A percentile compares a stretch with the other conserved stretches of the same genome.
phyloP scores from a whole-genome alignment of 2,113 vertebrate genomes.

The Danio rerio region DNA sequence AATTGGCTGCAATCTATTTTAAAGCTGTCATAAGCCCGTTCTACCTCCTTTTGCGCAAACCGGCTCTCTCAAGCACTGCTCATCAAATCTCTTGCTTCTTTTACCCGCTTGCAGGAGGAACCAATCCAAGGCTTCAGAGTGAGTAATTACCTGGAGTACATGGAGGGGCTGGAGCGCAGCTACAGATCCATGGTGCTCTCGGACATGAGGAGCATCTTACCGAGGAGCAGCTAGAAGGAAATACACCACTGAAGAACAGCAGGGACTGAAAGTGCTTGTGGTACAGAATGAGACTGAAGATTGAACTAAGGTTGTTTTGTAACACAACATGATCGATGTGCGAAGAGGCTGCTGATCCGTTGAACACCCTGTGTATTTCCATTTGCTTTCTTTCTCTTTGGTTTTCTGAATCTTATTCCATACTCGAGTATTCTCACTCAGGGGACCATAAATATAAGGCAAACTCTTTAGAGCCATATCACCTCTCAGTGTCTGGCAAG shows the following conservation, averaged over 20 bases:
- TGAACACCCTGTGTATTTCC: background rate
- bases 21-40: constrained; percentile 1
- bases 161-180: constrained; percentile 83
- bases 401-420: background rate
- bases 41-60: background rate
- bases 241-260: background rate
- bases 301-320: background rate
- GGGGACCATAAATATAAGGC: constrained; percentile 7
- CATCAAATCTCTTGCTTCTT: constrained; percentile 14
- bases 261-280: constrained; percentile 24
- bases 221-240: constrained; percentile 62
- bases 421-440: background rate
- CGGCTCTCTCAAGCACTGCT: background rate
- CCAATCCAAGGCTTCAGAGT: constrained; percentile 87
- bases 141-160: constrained; percentile 86
- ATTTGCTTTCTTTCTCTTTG: background rate
- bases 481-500: too few relatives aligned
- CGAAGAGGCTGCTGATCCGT: background rate
- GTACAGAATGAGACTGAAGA: constrained; percentile 1
- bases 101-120: constrained; percentile 84
- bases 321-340: background rate
- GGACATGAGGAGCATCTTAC: constrained; percentile 83
- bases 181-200: constrained; percentile 84
- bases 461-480: background rate
- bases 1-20: background rate